Evolutionary conservation across 2,888 invertebrate genomes (phyloP).

Genomic region (Phaedon cochleariae): DNA sequence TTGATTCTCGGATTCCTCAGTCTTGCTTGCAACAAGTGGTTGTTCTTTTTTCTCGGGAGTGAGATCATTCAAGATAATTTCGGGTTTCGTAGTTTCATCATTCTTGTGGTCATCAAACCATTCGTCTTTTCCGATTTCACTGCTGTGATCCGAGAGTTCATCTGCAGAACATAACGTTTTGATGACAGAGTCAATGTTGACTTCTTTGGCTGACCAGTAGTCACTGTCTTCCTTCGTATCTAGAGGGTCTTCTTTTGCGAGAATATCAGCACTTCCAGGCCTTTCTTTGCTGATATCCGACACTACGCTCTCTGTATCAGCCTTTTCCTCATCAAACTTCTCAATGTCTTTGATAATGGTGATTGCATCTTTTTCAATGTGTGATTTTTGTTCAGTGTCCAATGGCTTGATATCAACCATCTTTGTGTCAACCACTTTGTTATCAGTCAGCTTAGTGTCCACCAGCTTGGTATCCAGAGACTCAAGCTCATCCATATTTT

Average conservation of each 20-base stretch:
- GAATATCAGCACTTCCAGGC: constrained; percentile 53
- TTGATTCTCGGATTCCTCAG: constrained; percentile 31
- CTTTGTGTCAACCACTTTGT: constrained; percentile 37
- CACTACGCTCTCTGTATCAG: constrained; percentile 56
- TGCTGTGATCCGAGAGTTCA: constrained; percentile 60
- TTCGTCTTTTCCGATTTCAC: constrained; percentile 55
- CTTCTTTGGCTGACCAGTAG: constrained; percentile 81
- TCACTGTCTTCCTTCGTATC: constrained; percentile 67
- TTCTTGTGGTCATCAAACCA: constrained; percentile 43
- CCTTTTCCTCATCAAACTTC: constrained; percentile 57
- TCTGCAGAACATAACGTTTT: constrained; percentile 72
- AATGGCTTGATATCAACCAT: constrained; percentile 20
- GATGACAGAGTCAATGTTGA: constrained; percentile 83
- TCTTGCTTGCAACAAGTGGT: neutral
- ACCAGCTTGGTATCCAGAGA: too few species aligned
- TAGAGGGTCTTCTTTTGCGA: constrained; percentile 61
- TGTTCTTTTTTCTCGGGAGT: constrained; percentile 28
- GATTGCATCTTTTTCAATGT: constrained; percentile 41
- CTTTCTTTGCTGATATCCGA: constrained; percentile 58
- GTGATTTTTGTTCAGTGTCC: constrained; percentile 26
- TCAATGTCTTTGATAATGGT: constrained; percentile 57
- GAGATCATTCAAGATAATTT: constrained; percentile 12
- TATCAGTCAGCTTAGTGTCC: too few species aligned
- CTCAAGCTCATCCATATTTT: constrained; percentile 24
- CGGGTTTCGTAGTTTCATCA: constrained; percentile 29